Evolutionary conservation across 2,113 vertebrate species (phyloP).

Genomic region (Galbula dea): DNA sequence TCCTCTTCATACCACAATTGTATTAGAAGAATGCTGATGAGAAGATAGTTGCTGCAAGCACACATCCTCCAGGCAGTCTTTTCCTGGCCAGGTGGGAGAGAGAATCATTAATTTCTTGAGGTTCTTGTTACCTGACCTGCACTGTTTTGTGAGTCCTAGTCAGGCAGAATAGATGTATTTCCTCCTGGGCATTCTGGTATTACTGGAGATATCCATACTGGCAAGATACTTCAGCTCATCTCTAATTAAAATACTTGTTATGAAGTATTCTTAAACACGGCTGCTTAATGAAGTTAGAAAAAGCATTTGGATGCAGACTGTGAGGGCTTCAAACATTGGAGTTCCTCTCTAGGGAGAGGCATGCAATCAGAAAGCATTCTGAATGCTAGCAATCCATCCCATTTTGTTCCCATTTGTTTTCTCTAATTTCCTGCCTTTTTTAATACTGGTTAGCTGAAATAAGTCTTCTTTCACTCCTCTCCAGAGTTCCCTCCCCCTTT

Average conservation of each 20-base stretch:
- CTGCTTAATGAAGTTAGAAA: conserved; percentile 77
- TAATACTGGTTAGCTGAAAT: not conserved
- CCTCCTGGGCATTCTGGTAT: not conserved
- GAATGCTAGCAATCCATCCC: conserved; percentile 35
- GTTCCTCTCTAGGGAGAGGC: conserved; percentile 67
- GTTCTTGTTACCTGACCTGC: not conserved
- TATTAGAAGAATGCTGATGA: not conserved
- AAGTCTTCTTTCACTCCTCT: not conserved
- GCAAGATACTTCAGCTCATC: conserved; percentile 10
- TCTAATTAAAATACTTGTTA: conserved; percentile 77
- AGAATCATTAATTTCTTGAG: not conserved
- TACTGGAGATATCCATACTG: not conserved
- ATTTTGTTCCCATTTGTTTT: conserved; percentile 60
- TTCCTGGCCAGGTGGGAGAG: not conserved
- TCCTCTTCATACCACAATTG: not conserved
- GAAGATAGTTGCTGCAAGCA: not conserved
- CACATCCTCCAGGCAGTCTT: not conserved
- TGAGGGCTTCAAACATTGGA: conserved; percentile 66
- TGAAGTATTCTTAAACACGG: conserved; percentile 69
- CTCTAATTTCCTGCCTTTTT: conserved; percentile 52
- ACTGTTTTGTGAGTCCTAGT: not conserved
- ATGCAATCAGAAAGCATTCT: conserved; percentile 60
- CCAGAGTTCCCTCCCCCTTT: not conserved
- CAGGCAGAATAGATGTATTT: not conserved
- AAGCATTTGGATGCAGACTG: conserved; percentile 72